Percentiles rank a stretch among this genome's conserved stretches.
Conservation (phyloP, 2,888 invertebrate species). For the Thysanoteuthis rhombus region DNA sequence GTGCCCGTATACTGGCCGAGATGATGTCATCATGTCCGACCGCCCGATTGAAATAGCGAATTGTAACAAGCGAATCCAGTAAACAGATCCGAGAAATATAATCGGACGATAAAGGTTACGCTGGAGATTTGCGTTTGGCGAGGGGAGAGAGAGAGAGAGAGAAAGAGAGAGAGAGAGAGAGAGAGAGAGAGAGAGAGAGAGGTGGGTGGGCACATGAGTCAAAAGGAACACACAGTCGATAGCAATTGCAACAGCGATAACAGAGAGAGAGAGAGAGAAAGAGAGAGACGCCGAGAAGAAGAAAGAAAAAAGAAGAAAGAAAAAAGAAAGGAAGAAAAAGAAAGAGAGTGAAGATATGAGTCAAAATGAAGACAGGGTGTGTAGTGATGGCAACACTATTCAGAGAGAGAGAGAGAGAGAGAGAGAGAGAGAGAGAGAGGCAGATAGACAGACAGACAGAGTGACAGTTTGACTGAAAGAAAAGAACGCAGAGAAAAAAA, state of each 20-base stretch:
- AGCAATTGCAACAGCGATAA: background rate
- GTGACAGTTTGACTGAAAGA: too few species aligned
- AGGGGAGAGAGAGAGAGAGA: background rate
- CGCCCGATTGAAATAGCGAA: background rate
- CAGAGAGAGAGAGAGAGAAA: background rate
- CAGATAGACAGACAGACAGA: too few species aligned
- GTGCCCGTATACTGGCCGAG: background rate
- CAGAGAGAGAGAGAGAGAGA: too few species aligned
- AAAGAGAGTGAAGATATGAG: too few species aligned
- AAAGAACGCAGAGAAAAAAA: background rate
- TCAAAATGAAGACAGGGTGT: too few species aligned
- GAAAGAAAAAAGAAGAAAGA: background rate
- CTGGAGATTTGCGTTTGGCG: background rate
- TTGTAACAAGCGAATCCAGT: background rate
- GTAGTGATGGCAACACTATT: too few species aligned
- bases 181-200: background rate
- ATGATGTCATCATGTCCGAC: background rate
- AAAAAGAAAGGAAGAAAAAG: background rate
- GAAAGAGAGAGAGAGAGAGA: too few species aligned
- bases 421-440: too few species aligned
- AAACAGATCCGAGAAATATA: background rate
- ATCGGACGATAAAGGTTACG: background rate
- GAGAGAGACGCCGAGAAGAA: background rate
- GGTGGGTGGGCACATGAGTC: background rate
- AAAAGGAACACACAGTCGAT: background rate